Evolutionary conservation across 2,797 vertebrate species (phyloP), one percentile per base, ranked within the genome.

Genomic region (Lagocephalus sceleratus): DNA sequence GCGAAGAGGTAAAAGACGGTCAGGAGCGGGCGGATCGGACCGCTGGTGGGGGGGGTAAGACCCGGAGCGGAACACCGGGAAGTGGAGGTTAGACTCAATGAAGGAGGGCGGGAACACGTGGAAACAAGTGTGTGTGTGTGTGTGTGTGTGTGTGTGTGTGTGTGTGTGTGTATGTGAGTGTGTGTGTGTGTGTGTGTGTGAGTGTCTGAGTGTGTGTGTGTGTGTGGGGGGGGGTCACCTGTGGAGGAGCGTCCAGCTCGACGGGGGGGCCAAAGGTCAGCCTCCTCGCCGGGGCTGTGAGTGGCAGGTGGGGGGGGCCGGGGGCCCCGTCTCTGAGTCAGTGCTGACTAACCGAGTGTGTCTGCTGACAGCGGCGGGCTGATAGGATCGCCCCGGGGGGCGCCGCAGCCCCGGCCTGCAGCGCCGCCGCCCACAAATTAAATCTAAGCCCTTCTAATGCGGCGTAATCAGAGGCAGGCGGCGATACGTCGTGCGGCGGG

Each of bases 341-440:
- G 52, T 76, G 85, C 75, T 85, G 85, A 85, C 82, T 83, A 87
- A 88, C 79, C 66, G 82, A 85, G 74, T 81, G 82, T 84, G 82
- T 84, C 83, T 86, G 78, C 78, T 85, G 85, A 84, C 83, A 81
- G 83, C 68, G 80, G 79, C 76, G 79, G 82, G 78, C 79, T 81
- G 85, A 86, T 81, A 80, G 76, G 72, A 81, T 79, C 75, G 55
- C 76, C 79, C 79, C 74, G 48, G 73, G 83, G 57, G 63, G 79
- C 82, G 63, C 38, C 10, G 73, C 78, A 69, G 61, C 54, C 9
- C 39, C 70, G 71, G 68, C 71, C 71, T n/a, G n/a, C n/a, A n/a
- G n/a, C 12, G 6, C 29, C 38, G 15, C 38, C 5, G 51, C 20
- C 51, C 47, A 75, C 78, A 85, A 79, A 85, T 85, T 83, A 73